phyloP scores from a whole-genome alignment of 2,797 vertebrate species.

The Hapalemur alaotrensis region DNA sequence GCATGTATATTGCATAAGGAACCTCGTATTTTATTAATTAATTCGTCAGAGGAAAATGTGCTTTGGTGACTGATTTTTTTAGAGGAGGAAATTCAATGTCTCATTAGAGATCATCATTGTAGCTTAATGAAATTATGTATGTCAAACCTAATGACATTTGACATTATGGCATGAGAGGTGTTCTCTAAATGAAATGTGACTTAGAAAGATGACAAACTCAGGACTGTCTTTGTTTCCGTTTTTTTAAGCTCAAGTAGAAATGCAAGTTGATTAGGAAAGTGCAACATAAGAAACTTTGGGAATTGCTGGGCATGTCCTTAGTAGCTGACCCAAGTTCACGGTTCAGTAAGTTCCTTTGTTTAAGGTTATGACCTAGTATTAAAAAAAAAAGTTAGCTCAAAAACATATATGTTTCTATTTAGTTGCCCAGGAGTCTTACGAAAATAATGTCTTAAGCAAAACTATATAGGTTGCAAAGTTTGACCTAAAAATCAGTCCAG shows the following conservation, averaged over 20 bases:
- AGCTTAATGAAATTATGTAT: constrained; percentile 78
- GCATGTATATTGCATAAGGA: constrained; percentile 73
- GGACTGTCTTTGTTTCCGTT: neutral
- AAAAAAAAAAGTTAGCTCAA: neutral
- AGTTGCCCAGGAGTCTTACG: neutral
- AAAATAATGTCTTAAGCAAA: constrained; percentile 7
- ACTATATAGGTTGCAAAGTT: neutral
- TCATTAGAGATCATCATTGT: constrained; percentile 81
- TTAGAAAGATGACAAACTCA: constrained; percentile 40
- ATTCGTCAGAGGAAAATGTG: constrained; percentile 76
- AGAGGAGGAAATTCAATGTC: constrained; percentile 75
- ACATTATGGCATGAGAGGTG: constrained; percentile 54
- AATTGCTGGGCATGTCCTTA: neutral
- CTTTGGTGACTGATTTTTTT: constrained; percentile 75
- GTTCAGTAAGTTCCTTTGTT: neutral
- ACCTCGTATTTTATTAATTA: constrained; percentile 79
- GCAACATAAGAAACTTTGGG: neutral
- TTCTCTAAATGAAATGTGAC: constrained; percentile 58
- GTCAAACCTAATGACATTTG: constrained; percentile 78
- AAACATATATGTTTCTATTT: neutral
- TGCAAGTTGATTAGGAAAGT: neutral
- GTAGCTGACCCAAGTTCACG: neutral
- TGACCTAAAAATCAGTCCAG: neutral
- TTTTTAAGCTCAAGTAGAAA: neutral
- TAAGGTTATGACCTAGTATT: neutral